A percentile compares a stretch with the other conserved stretches of the same genome.
phyloP scores from a whole-genome alignment of 2,113 vertebrate species.

The Siniperca knerii region DNA sequence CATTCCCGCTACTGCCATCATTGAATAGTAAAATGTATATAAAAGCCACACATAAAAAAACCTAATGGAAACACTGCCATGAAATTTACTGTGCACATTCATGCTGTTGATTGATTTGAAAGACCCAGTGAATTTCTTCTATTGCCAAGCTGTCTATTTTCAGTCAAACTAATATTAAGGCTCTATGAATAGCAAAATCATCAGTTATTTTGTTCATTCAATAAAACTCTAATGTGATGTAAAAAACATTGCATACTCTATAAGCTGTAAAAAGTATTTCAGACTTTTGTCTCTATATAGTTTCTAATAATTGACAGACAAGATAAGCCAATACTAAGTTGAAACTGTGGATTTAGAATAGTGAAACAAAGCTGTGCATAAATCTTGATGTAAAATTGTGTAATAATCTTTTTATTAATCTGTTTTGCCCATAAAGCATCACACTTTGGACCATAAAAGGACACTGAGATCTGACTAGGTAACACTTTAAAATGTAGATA shows the following conservation, averaged over 20 bases:
- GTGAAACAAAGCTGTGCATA: background rate
- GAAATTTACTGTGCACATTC: background rate
- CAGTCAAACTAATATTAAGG: background rate
- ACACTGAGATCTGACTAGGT: background rate
- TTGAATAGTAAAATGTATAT: too few species aligned
- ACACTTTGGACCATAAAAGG: background rate
- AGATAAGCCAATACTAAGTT: background rate
- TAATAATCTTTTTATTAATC: background rate
- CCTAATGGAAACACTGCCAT: background rate
- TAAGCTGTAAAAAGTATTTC: too few species aligned
- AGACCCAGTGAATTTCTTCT: background rate
- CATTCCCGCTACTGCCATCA: too few species aligned
- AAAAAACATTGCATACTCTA: too few species aligned
- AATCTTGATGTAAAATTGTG: too few species aligned
- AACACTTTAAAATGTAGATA: background rate
- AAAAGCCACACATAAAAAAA: too few species aligned
- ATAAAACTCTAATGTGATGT: background rate
- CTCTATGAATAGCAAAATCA: background rate
- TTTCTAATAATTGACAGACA: background rate
- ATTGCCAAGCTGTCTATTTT: too few species aligned
- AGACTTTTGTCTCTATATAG: too few species aligned
- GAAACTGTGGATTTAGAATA: background rate
- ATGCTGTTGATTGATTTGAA: background rate
- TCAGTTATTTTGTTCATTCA: background rate
- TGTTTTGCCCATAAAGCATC: background rate